These are phyloP conservation scores for Syrmaticus mikado DNA, from an alignment of 2,113 vertebrate species.

Conservation along the genomic window DNA sequence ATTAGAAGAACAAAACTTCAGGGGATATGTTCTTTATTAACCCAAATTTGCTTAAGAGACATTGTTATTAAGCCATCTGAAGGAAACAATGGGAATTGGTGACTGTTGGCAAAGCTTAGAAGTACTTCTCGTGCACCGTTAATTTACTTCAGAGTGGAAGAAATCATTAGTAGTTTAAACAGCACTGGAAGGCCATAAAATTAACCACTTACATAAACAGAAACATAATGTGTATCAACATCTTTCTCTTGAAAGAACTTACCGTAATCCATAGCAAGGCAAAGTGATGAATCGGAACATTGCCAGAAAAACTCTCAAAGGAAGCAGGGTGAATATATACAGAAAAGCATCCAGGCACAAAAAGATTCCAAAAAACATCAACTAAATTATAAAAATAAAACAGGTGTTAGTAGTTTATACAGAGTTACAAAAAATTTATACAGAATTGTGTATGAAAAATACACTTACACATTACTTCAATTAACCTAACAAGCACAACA, in stretches of 20 bases:
- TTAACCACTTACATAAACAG: background rate
- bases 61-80: background rate
- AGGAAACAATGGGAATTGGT: background rate
- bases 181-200: background rate
- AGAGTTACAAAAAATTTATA: background rate
- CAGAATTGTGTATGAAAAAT: background rate
- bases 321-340: constrained; percentile 96
- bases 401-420: constrained; percentile 23
- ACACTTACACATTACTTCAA: background rate
- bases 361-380: constrained; percentile 97
- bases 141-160: background rate
- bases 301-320: constrained; percentile 91
- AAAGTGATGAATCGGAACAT: constrained; percentile 89
- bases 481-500: background rate
- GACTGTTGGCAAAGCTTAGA: background rate
- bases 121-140: background rate
- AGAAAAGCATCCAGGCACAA: constrained; percentile 97
- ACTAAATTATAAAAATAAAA: constrained; percentile 78
- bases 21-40: background rate
- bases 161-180: background rate
- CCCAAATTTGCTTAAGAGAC: background rate
- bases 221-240: background rate
- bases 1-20: background rate
- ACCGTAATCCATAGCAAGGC: constrained; percentile 95
- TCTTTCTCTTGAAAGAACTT: constrained; percentile 58